A percentile compares a stretch with the other conserved stretches of the same genome.
These are phyloP conservation scores for Drosophila greeni DNA, from an alignment of 2,888 invertebrate species.

Conservation along the genomic window DNA sequence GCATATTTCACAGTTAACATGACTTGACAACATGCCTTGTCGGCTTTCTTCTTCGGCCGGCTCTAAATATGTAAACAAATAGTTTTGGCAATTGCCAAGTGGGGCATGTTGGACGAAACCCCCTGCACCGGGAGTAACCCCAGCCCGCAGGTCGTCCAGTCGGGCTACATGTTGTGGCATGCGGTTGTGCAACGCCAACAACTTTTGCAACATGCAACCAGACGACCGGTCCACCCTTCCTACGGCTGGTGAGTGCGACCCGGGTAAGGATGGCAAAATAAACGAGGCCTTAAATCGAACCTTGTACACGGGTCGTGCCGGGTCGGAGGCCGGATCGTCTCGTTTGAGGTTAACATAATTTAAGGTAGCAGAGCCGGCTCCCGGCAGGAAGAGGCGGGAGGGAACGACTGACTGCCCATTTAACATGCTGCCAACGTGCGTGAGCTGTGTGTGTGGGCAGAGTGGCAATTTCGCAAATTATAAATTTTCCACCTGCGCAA, in stretches of 20 bases:
- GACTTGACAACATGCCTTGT: slow-evolving; percentile 73
- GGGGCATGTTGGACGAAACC: slow-evolving; percentile 58
- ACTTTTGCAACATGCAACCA: slow-evolving; percentile 73
- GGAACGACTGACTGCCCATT: slow-evolving; percentile 61
- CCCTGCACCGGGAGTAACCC: slow-evolving; percentile 1
- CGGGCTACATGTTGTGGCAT: slow-evolving; percentile 68
- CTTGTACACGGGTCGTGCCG: slow-evolving; percentile 61
- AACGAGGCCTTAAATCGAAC: slow-evolving; percentile 76
- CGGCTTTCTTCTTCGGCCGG: slow-evolving; percentile 65
- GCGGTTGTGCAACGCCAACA: slow-evolving; percentile 73
- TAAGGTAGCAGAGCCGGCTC: slow-evolving; percentile 62
- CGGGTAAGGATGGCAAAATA: slow-evolving; percentile 63
- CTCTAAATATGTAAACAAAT: slow-evolving; percentile 75
- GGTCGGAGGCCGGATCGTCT: slow-evolving; percentile 50
- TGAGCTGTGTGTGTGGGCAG: slow-evolving; percentile 46
- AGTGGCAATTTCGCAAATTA: slow-evolving; percentile 75
- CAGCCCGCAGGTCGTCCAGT: slow-evolving; percentile 27
- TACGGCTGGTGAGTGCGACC: slow-evolving; percentile 14
- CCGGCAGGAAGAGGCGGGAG: slow-evolving; percentile 26
- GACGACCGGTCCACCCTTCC: slow-evolving; percentile 41
- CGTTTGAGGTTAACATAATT: slow-evolving; percentile 74
- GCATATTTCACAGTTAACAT: slow-evolving; percentile 75
- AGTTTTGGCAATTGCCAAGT: slow-evolving; percentile 74
- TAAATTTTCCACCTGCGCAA: slow-evolving; percentile 77
- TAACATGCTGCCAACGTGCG: slow-evolving; percentile 61